phyloP scores from a whole-genome alignment of 2,113 vertebrate genomes.

The Chloroceryle aenea region DNA sequence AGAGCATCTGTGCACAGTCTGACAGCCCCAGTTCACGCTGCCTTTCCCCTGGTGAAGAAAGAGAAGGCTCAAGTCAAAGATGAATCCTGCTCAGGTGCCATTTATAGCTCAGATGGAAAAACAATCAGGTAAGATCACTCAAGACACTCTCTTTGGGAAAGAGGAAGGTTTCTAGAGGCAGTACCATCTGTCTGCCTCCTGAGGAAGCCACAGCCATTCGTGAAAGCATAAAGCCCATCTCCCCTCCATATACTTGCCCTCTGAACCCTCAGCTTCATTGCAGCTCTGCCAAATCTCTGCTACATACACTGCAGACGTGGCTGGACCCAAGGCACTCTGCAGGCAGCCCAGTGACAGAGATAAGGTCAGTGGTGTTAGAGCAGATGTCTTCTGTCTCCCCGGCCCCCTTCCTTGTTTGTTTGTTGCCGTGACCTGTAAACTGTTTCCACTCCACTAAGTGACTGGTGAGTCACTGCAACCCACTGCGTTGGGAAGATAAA shows the following conservation, averaged over 20 bases:
- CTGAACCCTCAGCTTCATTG: background rate
- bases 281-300: background rate
- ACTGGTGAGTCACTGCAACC: background rate
- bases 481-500: constrained; percentile 38
- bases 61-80: background rate
- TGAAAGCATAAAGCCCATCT: background rate
- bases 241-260: background rate
- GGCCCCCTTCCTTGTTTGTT: constrained; percentile 2
- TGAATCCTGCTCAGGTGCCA: background rate
- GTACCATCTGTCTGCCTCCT: background rate
- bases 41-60: background rate
- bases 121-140: background rate
- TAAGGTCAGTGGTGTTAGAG: background rate
- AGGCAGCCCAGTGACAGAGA: background rate
- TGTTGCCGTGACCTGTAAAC: background rate
- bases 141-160: background rate
- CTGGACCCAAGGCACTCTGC: background rate
- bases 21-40: background rate
- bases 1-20: no score
- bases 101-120: background rate
- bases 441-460: background rate
- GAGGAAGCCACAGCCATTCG: background rate
- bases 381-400: background rate
- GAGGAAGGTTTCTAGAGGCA: background rate
- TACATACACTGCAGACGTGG: background rate